Percentiles rank a stretch among this genome's conserved stretches.
Conservation (phyloP, 2,797 vertebrate species). For the Peromyscus aztecus region DNA sequence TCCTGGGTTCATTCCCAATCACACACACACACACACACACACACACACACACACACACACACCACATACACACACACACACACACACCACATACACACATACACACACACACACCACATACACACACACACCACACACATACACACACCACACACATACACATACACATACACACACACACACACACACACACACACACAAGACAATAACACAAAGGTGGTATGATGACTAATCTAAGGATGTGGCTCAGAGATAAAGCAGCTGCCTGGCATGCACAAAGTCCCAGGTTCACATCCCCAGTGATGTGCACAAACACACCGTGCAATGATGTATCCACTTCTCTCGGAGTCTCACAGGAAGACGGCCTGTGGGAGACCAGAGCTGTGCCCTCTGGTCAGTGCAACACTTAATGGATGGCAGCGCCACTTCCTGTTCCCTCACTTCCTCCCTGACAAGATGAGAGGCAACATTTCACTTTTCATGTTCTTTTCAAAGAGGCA, state of each 20-base stretch:
- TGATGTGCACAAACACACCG: neutral
- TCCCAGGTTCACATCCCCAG: neutral
- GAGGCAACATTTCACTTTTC: neutral
- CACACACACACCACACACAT: neutral
- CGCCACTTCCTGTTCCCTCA: neutral
- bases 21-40: neutral
- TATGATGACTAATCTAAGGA: neutral
- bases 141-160: neutral
- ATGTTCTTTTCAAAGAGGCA: slow-evolving; percentile 6
- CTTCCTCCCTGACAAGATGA: neutral
- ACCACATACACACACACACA: neutral
- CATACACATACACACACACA: neutral
- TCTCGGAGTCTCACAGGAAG: neutral
- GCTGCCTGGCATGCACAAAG: neutral
- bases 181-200: too few species aligned
- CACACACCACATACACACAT: neutral
- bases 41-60: neutral
- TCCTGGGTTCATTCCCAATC: neutral
- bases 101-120: neutral
- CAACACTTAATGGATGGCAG: neutral
- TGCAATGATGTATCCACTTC: rapidly evolving
- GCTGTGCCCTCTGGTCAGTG: neutral
- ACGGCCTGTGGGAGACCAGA: neutral
- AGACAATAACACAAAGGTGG: neutral
- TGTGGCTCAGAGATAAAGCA: neutral